phyloP scores from a whole-genome alignment of 2,113 vertebrate genomes.

The Struthio camelus region DNA sequence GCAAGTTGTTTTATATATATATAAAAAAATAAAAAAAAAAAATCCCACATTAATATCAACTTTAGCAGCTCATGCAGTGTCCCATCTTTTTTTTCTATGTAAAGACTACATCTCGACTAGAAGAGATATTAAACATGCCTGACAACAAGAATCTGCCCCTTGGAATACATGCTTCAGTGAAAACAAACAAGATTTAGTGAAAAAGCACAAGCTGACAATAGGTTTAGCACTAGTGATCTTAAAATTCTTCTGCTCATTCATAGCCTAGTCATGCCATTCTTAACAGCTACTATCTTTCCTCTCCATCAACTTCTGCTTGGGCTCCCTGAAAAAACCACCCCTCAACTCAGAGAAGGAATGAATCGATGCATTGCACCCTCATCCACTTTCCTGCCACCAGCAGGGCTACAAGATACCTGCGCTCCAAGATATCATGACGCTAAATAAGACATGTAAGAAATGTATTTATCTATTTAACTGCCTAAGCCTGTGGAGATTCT shows the following conservation, averaged over 20 bases:
- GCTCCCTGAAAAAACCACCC: neutral
- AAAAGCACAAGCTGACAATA: constrained; percentile 48
- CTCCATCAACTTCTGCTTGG: neutral
- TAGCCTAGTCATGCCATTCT: neutral
- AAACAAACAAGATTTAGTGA: constrained; percentile 64
- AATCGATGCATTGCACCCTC: neutral
- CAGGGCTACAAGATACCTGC: neutral
- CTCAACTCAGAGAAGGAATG: neutral
- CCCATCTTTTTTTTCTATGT: neutral
- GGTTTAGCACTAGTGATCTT: constrained; percentile 17
- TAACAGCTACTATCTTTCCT: neutral
- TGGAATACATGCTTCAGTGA: constrained; percentile 70
- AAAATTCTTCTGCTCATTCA: neutral
- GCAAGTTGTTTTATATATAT: constrained; percentile 69
- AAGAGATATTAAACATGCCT: constrained; percentile 61
- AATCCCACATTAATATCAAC: constrained; percentile 62
- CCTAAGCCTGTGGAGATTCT: neutral
- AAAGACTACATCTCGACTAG: neutral
- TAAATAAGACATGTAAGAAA: neutral
- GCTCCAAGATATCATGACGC: neutral
- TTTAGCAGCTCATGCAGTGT: constrained; percentile 65
- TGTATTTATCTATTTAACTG: neutral
- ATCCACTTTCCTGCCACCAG: neutral
- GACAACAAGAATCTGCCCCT: neutral
- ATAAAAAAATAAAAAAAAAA: neutral